Conservation (phyloP, 2,797 vertebrate species). For the Gambusia yucatana region DNA sequence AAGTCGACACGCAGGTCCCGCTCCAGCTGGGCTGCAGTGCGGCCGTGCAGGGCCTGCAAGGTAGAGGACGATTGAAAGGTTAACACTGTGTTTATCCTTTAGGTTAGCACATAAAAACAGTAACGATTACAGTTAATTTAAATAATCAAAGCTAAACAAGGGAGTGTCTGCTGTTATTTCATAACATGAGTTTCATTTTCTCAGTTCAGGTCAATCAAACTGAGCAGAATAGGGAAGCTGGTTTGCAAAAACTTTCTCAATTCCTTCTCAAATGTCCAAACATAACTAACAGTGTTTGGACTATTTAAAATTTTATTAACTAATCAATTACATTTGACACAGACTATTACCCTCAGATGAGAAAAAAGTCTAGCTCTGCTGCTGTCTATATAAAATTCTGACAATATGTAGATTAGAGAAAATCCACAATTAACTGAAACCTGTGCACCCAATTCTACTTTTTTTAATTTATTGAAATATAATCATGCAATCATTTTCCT, state of each 20-base stretch:
- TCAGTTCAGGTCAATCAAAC: background rate
- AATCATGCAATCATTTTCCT: background rate
- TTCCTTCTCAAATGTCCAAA: background rate
- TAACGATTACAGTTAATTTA: conserved; percentile 13
- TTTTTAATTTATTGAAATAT: background rate
- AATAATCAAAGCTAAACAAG: background rate
- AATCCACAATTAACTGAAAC: conserved; percentile 1
- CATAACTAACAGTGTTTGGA: background rate
- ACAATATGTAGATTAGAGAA: background rate
- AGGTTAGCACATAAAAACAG: background rate
- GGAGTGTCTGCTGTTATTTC: conserved; percentile 4
- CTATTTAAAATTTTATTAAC: background rate
- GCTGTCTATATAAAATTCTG: background rate
- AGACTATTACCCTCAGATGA: background rate
- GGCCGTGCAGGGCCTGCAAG: conserved; percentile 87
- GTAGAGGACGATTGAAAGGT: background rate
- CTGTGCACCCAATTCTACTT: background rate
- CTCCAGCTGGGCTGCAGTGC: conserved; percentile 89
- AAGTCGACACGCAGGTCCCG: conserved; percentile 94
- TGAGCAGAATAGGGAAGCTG: background rate
- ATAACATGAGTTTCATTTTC: background rate
- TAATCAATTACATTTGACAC: background rate
- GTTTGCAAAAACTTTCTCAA: background rate
- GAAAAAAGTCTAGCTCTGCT: too few relatives aligned
- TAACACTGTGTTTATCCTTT: background rate